These are phyloP conservation scores for Cephus spinipes DNA, from an alignment of 2,888 invertebrate species.

Conservation along the genomic window DNA sequence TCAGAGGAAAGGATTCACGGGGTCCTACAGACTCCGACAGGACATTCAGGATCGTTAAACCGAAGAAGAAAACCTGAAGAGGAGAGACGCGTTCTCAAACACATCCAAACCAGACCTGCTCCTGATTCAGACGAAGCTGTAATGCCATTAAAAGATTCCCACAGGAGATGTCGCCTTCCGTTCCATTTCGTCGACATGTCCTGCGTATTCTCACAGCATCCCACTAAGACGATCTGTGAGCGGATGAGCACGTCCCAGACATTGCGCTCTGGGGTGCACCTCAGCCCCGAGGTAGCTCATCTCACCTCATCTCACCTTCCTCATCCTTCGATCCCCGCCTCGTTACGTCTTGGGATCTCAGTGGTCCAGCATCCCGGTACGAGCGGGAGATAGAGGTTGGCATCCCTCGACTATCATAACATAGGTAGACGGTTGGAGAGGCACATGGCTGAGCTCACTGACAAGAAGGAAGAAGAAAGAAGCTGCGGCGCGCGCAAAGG, in stretches of 20 bases:
- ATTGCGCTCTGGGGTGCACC: too few species aligned
- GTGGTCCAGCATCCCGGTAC: too few species aligned
- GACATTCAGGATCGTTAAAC: slow-evolving; percentile 39
- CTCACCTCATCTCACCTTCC: too few species aligned
- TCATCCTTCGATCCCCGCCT: too few species aligned
- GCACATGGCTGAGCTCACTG: slow-evolving; percentile 25
- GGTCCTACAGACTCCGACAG: slow-evolving; percentile 16
- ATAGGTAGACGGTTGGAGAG: not conserved
- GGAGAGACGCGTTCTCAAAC: not conserved
- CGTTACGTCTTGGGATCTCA: not conserved
- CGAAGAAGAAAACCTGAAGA: slow-evolving; percentile 6
- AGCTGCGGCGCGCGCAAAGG: slow-evolving; percentile 18
- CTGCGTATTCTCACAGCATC: slow-evolving; percentile 34
- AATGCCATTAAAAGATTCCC: slow-evolving; percentile 29
- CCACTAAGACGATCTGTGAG: slow-evolving; percentile 41
- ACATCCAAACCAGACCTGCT: slow-evolving; percentile 40
- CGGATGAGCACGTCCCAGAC: slow-evolving; percentile 41
- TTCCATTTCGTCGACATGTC: not conserved
- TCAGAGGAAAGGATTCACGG: slow-evolving; percentile 1
- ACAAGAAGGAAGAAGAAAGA: slow-evolving; percentile 31
- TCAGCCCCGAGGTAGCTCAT: too few species aligned
- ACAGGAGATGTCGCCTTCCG: slow-evolving; percentile 20
- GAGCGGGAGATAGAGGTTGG: too few species aligned
- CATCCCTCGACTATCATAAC: slow-evolving; percentile 5
- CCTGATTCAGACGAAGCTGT: slow-evolving; percentile 36